phyloP scores from a whole-genome alignment of 2,888 invertebrate genomes.

The Macrosiphum euphorbiae region DNA sequence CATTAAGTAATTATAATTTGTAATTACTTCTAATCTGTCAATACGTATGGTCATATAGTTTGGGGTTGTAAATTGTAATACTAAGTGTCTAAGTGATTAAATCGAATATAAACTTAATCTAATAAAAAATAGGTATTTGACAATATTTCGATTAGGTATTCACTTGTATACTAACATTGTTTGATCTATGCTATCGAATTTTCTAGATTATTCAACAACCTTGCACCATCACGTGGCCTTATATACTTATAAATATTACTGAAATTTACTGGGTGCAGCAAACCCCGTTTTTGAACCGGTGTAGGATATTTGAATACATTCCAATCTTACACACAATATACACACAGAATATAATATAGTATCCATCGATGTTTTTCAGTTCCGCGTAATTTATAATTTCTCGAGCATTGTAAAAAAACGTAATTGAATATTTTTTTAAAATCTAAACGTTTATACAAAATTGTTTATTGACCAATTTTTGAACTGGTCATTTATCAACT shows the following conservation, averaged over 20 bases:
- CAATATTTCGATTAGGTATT: neutral
- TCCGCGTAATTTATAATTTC: neutral
- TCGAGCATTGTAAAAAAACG: neutral
- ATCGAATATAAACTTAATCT: neutral
- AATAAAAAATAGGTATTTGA: neutral
- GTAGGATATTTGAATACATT: neutral
- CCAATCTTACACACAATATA: neutral
- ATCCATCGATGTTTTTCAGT: neutral
- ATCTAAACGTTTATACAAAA: neutral
- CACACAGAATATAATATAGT: neutral
- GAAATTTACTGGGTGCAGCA: neutral
- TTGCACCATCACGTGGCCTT: neutral
- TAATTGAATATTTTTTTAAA: neutral
- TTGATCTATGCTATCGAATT: neutral
- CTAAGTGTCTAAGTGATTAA: neutral
- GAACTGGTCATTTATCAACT: neutral
- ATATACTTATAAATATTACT: neutral
- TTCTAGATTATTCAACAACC: neutral
- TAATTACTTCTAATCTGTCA: too few species aligned
- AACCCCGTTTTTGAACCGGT: neutral
- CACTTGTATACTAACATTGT: neutral
- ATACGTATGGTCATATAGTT: too few species aligned
- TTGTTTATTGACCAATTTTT: neutral
- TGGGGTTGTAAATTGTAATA: too few species aligned
- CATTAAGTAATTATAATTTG: too few species aligned